phyloP scores from a whole-genome alignment of 2,113 vertebrate species.

The Suncus etruscus region DNA sequence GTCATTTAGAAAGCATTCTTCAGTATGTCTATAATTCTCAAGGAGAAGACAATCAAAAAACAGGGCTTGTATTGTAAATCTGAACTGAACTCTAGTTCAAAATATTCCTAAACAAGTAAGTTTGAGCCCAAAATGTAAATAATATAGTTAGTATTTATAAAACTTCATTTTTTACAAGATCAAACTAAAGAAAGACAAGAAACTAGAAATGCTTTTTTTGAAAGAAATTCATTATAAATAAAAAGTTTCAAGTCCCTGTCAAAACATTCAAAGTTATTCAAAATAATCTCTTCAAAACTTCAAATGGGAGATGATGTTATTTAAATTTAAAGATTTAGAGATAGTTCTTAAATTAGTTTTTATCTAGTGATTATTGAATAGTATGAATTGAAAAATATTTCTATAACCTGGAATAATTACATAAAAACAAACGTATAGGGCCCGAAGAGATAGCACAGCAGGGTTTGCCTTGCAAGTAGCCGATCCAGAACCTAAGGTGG shows the following conservation, averaged over 20 bases:
- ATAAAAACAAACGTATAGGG: neutral
- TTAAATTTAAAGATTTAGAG: constrained; percentile 21
- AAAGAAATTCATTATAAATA: constrained; percentile 64
- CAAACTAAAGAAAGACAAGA: constrained; percentile 40
- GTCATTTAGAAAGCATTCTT: constrained; percentile 56
- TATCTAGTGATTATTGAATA: constrained; percentile 14
- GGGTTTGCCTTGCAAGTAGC: no score
- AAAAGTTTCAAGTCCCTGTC: constrained; percentile 59
- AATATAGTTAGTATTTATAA: constrained; percentile 43
- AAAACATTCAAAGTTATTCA: constrained; percentile 44
- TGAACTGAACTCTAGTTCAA: neutral
- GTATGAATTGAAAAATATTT: neutral
- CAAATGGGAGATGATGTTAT: constrained; percentile 31
- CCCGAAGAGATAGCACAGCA: no score
- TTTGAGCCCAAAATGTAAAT: constrained; percentile 60
- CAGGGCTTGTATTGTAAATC: constrained; percentile 19
- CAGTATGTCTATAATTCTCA: constrained; percentile 6
- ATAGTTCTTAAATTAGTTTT: constrained; percentile 43
- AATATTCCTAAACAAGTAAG: constrained; percentile 46
- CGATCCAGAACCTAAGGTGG: no score
- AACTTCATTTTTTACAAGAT: constrained; percentile 29
- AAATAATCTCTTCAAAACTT: constrained; percentile 2
- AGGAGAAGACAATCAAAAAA: constrained; percentile 33
- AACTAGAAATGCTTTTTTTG: constrained; percentile 39
- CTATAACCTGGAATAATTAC: neutral